Base-by-base conservation (phyloP, 2,113 vertebrate species). In the Nannospalax galili region DNA sequence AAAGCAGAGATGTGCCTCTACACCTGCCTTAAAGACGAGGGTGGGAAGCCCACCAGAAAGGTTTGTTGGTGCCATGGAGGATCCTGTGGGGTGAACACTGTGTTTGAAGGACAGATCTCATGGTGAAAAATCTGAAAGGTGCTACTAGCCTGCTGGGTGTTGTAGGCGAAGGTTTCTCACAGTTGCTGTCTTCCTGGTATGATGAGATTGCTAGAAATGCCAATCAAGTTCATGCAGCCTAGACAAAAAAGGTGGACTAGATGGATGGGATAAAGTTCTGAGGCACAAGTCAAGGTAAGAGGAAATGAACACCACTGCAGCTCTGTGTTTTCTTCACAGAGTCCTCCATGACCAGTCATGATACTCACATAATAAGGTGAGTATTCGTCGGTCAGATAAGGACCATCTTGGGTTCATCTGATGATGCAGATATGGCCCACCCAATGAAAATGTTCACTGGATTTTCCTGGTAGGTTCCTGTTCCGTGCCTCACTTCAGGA, bases 71-170 rank as follows among this genome's bases (percentile, higher is more conserved):
- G 24, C n/a, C n/a, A 20, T 11, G 1, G 56, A 37, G 40, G 60
- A 11, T 3, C 12, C 17, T 64, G 30, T 17, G 32, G 9, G 20
- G 58, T 6, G 72, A 22, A 52, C 19, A 1, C 15, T 11, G 62
- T 0, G 1, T 8, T 72, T 35, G 4, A 22, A 2, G 60, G 37
- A 11, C 1, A 3, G 7, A 20, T 15, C 28, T 11, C 5, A 20
- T 0, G 24, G 1, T 2, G 4, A 28, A 8, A 37, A n/a, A 15
- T 65, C 9, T 1, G 3, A 15, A 48, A 15, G 64, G 35, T 10
- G 0, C 0, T 2, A 4, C 45, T 15, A 0, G 26, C 1, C 9
- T 16, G 17, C 19, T 3, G 20, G 14, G 20, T 6, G 1, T 0
- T 9, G 15, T 10, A 15, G 26, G 7, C 11, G 45, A 40, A 8